phyloP scores from a whole-genome alignment of 1,140 invertebrate species.

The Diplogasteroides magnus region DNA sequence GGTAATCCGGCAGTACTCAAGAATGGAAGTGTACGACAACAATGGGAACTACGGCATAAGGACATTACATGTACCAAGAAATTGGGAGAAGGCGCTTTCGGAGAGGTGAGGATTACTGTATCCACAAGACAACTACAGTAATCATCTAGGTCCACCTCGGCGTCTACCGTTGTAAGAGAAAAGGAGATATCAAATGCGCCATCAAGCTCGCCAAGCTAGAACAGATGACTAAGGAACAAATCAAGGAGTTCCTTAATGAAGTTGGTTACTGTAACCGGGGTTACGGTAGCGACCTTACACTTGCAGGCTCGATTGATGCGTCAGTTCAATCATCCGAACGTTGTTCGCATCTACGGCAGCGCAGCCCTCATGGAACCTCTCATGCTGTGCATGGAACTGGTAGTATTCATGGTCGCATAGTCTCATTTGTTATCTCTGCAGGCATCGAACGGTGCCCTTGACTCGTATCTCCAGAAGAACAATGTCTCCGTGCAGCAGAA shows the following conservation, averaged over 20 bases:
- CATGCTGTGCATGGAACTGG: constrained; percentile 3
- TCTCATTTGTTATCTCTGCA: not conserved
- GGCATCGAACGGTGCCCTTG: not conserved
- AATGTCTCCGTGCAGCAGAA: not conserved
- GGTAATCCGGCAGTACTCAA: no score
- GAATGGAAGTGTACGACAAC: constrained; percentile 3
- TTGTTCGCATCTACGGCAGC: constrained; percentile 27
- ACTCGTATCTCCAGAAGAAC: not conserved
- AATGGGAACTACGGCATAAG: constrained; percentile 29
- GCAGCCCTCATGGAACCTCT: constrained; percentile 17
- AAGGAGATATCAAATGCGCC: constrained; percentile 8
- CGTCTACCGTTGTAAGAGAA: constrained; percentile 9
- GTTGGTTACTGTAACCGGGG: not conserved
- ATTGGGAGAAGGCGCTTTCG: constrained; percentile 34
- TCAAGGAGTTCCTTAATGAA: constrained; percentile 31
- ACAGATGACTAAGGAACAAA: constrained; percentile 18
- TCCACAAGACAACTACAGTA: no score
- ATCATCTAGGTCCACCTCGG: constrained; percentile 16
- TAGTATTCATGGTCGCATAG: not conserved
- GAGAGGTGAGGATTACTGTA: constrained; percentile 16
- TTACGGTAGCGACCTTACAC: not conserved
- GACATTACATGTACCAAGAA: constrained; percentile 19
- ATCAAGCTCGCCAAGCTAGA: constrained; percentile 20
- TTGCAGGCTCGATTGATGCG: constrained; percentile 26
- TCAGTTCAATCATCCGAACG: not conserved